Conservation (phyloP, 2,888 invertebrate genomes). For the Chymomyza caudatula region DNA sequence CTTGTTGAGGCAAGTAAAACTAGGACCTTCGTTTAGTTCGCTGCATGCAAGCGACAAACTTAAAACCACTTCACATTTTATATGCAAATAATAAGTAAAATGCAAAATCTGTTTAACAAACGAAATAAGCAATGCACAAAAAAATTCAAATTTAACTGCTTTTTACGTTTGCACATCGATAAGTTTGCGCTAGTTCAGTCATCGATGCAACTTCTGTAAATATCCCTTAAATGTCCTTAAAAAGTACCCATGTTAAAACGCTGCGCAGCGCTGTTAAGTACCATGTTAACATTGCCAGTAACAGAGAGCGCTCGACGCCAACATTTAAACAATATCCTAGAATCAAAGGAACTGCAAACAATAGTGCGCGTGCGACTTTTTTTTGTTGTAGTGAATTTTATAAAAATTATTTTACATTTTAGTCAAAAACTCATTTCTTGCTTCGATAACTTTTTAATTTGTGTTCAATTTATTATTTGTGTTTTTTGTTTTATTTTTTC, state of each 20-base stretch:
- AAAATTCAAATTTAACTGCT: not conserved
- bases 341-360: too few species aligned
- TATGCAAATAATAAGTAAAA: too few species aligned
- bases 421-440: not conserved
- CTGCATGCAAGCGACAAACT: too few species aligned
- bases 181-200: too few species aligned
- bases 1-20: too few species aligned
- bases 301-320: not conserved
- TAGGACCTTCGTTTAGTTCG: too few species aligned
- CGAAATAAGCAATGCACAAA: too few species aligned
- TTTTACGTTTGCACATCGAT: not conserved
- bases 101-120: too few species aligned
- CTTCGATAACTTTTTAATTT: not conserved
- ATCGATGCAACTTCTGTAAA: not conserved
- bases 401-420: not conserved
- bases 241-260: not conserved
- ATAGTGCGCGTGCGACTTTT: not conserved
- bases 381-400: not conserved
- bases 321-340: not conserved
- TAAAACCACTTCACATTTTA: too few species aligned
- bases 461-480: not conserved
- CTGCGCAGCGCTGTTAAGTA: not conserved
- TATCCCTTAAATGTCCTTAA: not conserved
- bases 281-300: not conserved
- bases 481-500: constrained; percentile 8